Conservation (phyloP, 2,113 vertebrate species). For the Bagarius yarrelli region DNA sequence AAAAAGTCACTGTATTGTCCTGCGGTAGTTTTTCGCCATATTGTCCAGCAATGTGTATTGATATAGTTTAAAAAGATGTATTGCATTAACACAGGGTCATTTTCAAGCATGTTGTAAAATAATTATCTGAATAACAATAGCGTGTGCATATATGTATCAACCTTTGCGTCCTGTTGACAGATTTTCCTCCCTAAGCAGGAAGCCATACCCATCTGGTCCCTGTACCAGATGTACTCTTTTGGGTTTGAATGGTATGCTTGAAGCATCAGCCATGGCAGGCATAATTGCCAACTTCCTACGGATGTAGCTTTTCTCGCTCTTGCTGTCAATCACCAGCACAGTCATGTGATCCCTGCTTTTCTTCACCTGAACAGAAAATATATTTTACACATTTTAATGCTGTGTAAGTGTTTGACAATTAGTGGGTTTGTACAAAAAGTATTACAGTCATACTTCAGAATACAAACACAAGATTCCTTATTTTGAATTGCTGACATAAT, state of each 20-base stretch:
- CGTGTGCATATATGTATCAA: conserved; percentile 54
- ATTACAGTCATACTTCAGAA: background rate
- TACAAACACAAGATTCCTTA: too few species aligned
- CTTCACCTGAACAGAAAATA: conserved; percentile 65
- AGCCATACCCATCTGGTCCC: conserved; percentile 80
- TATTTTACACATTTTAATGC: background rate
- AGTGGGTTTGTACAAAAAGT: background rate
- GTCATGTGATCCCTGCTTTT: conserved; percentile 76
- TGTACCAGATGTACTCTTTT: conserved; percentile 76
- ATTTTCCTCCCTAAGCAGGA: conserved; percentile 84
- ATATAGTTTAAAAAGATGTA: background rate
- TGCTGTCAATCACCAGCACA: conserved; percentile 78
- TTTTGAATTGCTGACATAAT: background rate
- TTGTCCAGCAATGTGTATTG: background rate
- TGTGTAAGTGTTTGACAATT: background rate
- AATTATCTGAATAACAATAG: conserved; percentile 4
- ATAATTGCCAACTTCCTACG: conserved; percentile 72
- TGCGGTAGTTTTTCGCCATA: background rate
- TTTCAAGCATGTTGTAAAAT: background rate
- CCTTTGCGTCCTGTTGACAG: conserved; percentile 61
- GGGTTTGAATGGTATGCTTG: conserved; percentile 72
- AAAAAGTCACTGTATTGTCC: background rate
- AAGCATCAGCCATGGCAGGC: conserved; percentile 75
- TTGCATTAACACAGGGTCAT: too few species aligned
- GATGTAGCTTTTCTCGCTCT: conserved; percentile 74